These are phyloP conservation scores for Cerceris rybyensis DNA, from an alignment of 2,888 invertebrate species.

Conservation along the genomic window DNA sequence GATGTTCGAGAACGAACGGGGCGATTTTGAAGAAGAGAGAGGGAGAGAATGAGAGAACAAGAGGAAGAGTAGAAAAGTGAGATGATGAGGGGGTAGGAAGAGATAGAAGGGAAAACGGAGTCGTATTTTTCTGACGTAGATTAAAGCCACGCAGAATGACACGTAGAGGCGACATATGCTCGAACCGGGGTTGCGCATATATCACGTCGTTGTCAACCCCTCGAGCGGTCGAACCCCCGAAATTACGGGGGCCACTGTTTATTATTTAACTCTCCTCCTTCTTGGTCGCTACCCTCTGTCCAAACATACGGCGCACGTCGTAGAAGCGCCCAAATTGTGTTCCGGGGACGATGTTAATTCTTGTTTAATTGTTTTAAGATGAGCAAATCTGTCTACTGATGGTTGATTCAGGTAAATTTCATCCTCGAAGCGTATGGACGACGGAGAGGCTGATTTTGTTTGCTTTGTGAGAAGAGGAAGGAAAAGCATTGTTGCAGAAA, in stretches of 20 bases:
- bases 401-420: not conserved
- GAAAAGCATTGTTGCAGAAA: too few relatives aligned
- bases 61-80: not conserved
- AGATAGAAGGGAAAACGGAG: slow-evolving; percentile 12
- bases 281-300: slow-evolving; percentile 51
- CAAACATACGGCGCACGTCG: slow-evolving; percentile 56
- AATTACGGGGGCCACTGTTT: slow-evolving; percentile 76
- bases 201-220: slow-evolving; percentile 73
- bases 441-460: not conserved
- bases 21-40: too few relatives aligned
- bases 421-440: too few relatives aligned
- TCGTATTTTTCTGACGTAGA: slow-evolving; percentile 46
- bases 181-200: slow-evolving; percentile 57
- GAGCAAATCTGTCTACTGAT: slow-evolving; percentile 27
- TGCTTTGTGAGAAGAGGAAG: not conserved
- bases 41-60: not conserved
- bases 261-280: slow-evolving; percentile 70
- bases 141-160: slow-evolving; percentile 45
- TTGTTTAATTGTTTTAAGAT: slow-evolving; percentile 49
- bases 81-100: not conserved
- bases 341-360: slow-evolving; percentile 46
- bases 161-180: slow-evolving; percentile 63
- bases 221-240: slow-evolving; percentile 68
- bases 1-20: not conserved
- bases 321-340: slow-evolving; percentile 9